Conservation (phyloP, 2,113 vertebrate genomes). For the Empidonax alnorum region DNA sequence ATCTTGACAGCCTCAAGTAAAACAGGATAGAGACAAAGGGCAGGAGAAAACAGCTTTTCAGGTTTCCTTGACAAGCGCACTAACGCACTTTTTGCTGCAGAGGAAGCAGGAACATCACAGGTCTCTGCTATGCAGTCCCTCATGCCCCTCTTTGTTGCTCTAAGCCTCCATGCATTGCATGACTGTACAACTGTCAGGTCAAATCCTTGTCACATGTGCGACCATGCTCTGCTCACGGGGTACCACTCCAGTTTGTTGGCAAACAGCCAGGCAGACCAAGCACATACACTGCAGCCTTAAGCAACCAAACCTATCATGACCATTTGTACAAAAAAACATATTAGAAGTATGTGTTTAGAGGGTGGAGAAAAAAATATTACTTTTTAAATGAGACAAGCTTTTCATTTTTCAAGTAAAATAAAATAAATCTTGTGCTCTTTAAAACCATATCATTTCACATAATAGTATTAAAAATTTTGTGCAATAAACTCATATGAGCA, state of each 20-base stretch:
- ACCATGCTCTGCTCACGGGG: not conserved
- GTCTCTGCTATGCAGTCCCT: not conserved
- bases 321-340: slow-evolving; percentile 30
- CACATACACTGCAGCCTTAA: slow-evolving; percentile 29
- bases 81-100: not conserved
- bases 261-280: slow-evolving; percentile 49
- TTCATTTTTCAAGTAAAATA: not conserved
- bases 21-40: not conserved
- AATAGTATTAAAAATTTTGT: not conserved
- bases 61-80: not conserved
- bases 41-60: not conserved
- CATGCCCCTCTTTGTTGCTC: slow-evolving; percentile 1
- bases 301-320: slow-evolving; percentile 48
- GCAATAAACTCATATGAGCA: not conserved
- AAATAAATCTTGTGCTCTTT: not conserved
- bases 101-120: not conserved
- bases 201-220: slow-evolving; percentile 54
- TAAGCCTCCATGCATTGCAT: slow-evolving; percentile 28
- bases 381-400: not conserved
- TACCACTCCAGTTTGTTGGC: slow-evolving; percentile 27
- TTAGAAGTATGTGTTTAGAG: not conserved
- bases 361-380: not conserved
- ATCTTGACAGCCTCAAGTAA: not conserved
- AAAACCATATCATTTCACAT: not conserved
- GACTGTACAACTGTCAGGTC: slow-evolving; percentile 73